Evolutionary conservation across 1,140 invertebrate genomes (phyloP).

Genomic region (Diachasmimorpha longicaudata): DNA sequence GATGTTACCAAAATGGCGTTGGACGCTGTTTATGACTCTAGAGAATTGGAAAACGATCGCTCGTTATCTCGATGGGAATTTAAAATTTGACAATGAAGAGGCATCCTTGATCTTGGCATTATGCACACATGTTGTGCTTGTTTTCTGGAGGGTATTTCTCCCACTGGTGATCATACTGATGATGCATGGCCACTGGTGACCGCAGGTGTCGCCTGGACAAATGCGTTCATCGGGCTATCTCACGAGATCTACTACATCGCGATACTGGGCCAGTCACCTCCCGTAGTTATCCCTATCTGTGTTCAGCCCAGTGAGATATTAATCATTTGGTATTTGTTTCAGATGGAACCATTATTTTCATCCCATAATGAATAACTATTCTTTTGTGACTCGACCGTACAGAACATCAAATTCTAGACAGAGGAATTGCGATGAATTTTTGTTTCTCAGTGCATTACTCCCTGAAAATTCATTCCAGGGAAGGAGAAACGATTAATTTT

Average conservation of each 20-base stretch:
- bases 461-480: too few species aligned
- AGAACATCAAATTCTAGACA: too few species aligned
- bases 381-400: too few species aligned
- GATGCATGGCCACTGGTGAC: conserved; percentile 47
- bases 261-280: conserved; percentile 27
- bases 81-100: neutral
- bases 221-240: conserved; percentile 42
- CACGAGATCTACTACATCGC: conserved; percentile 46
- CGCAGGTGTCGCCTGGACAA: conserved; percentile 52
- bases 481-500: too few species aligned
- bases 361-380: neutral
- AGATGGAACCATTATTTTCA: neutral
- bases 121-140: neutral
- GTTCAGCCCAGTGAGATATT: neutral
- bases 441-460: too few species aligned
- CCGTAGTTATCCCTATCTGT: conserved; percentile 6
- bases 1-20: too few species aligned
- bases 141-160: neutral
- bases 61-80: neutral
- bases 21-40: neutral
- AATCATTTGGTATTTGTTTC: neutral
- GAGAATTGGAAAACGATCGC: neutral
- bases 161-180: neutral
- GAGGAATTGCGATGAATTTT: neutral
- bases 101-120: neutral